Base-by-base conservation (phyloP, 2,113 vertebrate genomes). In the Cavia aperea region DNA sequence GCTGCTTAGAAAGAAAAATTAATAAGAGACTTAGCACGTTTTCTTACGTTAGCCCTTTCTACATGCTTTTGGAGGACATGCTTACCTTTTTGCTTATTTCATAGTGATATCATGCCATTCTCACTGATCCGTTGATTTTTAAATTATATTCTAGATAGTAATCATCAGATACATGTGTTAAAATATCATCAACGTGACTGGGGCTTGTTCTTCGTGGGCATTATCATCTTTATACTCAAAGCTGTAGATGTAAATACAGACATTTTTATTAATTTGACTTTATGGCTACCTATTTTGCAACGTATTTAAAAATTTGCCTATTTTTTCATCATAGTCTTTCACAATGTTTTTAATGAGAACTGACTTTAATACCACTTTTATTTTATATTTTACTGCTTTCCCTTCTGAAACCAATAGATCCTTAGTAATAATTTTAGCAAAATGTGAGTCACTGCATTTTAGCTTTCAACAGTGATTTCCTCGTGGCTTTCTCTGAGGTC, bases 401-500 rank as follows among this genome's bases (percentile, higher is more conserved):
- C 72, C n/a, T 31, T 60, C 49, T 65, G 60, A 36, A 60, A 10
- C 54, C 21, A n/a, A 18, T 3, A 72, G 56, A 10, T 49, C 7
- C 10, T 51, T 51, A 16, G 7, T 4, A 49, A 24, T 26, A 43
- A 0, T 19, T 29, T 8, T 84, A 31, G 36, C 23, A 86, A 51
- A 43, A 12, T 26, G 8, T 24, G 12, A 5, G 14, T 33, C 5
- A 19, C 23, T 62, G 3, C 24, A 4, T 21, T 49, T 58, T 4
- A 31, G 24, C 13, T 29, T 19, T 58, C 12, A 31, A 1, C 0
- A 9, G 23, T 2, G 8, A 15, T 7, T 26, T 75, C 12, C 7
- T 31, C 26, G 7, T 24, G 43, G 51, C 3, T 10, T 9, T 79
- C 54, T 3, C 1, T 3, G 5, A 11, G 0, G 7, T 33, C 75